phyloP scores from a whole-genome alignment of 2,888 invertebrate species.

The Agrypnus murinus region DNA sequence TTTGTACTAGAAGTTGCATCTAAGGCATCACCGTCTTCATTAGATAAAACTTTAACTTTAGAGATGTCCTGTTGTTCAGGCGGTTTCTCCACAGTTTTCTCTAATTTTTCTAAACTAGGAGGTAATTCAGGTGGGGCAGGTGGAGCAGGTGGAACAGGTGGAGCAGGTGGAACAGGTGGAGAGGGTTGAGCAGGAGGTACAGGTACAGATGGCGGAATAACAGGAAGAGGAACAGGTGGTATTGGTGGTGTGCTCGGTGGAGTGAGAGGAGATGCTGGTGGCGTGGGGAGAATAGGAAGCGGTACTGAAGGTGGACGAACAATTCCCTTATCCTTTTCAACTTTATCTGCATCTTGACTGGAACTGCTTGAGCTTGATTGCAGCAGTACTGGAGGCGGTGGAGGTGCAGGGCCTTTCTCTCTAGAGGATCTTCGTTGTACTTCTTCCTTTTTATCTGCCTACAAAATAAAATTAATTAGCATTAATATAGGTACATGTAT shows the following conservation, averaged over 20 bases:
- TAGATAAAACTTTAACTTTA: slow-evolving; percentile 17
- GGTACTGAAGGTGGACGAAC: slow-evolving; percentile 60
- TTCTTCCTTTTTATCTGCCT: slow-evolving; percentile 82
- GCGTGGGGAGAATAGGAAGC: slow-evolving; percentile 65
- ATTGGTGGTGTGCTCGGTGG: slow-evolving; percentile 67
- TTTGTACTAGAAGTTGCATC: slow-evolving; percentile 36
- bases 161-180: too few species aligned
- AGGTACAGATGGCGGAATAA: slow-evolving; percentile 39
- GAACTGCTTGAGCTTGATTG: slow-evolving; percentile 62
- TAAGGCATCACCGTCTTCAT: slow-evolving; percentile 31
- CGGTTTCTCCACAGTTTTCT: slow-evolving; percentile 25
- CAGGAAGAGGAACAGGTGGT: slow-evolving; percentile 67
- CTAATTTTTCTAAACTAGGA: slow-evolving; percentile 15
- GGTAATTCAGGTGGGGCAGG: slow-evolving; percentile 16
- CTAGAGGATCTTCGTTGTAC: slow-evolving; percentile 74
- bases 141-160: slow-evolving; percentile 12
- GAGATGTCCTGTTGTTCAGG: slow-evolving; percentile 7
- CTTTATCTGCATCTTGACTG: slow-evolving; percentile 68
- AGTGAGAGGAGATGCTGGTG: slow-evolving; percentile 67
- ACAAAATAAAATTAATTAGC: slow-evolving; percentile 42
- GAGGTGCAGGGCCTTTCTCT: slow-evolving; percentile 89
- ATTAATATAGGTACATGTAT: too few species aligned
- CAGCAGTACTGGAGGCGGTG: slow-evolving; percentile 71
- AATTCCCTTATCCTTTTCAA: slow-evolving; percentile 70
- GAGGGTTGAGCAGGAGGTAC: too few species aligned